Evolutionary conservation across 2,797 vertebrate genomes (phyloP).

Genomic region (Galago senegalensis): DNA sequence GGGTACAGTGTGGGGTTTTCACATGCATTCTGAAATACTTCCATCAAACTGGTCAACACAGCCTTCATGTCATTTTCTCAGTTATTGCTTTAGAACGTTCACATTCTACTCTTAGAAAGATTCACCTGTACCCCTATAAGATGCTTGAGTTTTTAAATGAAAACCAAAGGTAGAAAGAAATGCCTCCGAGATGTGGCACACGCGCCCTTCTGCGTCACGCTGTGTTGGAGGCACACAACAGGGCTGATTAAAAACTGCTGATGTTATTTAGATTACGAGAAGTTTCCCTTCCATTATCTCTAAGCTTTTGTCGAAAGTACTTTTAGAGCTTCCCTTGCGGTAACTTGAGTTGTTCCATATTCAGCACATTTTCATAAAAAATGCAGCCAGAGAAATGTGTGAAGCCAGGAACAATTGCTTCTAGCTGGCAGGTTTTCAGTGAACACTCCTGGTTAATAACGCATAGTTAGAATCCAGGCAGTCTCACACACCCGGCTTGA

Average conservation of each 20-base stretch:
- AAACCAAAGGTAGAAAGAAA: neutral
- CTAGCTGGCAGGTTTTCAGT: neutral
- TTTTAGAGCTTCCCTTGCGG: neutral
- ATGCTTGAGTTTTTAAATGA: constrained; percentile 17
- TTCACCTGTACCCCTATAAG: no score
- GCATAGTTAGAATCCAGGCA: neutral
- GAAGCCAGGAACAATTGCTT: neutral
- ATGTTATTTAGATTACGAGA: neutral
- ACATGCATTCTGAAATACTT: no score
- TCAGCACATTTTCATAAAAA: neutral
- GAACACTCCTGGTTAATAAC: neutral
- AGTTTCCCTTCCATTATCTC: neutral
- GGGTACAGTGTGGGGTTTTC: no score
- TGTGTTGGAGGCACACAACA: neutral
- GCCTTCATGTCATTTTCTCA: no score
- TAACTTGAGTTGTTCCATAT: neutral
- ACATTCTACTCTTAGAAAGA: no score
- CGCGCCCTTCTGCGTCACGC: accelerated
- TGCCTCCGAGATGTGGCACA: neutral
- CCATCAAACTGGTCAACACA: no score
- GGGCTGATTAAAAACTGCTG: neutral
- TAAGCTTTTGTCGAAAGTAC: neutral
- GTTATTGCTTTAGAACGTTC: no score
- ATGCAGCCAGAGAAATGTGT: neutral
- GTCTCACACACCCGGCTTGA: neutral